phyloP scores from a whole-genome alignment of 2,888 invertebrate species.

The Leptopterna dolabrata region DNA sequence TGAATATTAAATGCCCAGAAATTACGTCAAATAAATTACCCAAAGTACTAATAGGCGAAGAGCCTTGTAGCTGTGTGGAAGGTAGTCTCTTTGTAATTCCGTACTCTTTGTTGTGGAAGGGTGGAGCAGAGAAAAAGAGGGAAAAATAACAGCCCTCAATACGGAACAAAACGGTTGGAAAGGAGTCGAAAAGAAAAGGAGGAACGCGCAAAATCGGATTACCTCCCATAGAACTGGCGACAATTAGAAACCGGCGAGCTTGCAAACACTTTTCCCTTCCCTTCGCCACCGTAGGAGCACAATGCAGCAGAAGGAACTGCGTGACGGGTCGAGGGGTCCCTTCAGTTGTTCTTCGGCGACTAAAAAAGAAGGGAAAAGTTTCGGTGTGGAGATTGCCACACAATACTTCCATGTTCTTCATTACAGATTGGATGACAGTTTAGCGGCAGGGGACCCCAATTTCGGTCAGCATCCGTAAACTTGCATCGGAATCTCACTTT shows the following conservation, averaged over 20 bases:
- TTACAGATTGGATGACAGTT: too few relatives aligned
- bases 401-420: too few relatives aligned
- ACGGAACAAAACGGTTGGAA: background rate
- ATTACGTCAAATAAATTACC: too few relatives aligned
- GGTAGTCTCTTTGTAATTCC: background rate
- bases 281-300: background rate
- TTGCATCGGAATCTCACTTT: too few relatives aligned
- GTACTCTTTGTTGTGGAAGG: background rate
- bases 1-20: too few relatives aligned
- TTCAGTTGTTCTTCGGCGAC: background rate
- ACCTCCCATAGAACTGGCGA: slow-evolving; percentile 29
- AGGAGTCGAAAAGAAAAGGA: slow-evolving; percentile 17
- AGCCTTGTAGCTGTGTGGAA: too few relatives aligned
- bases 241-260: slow-evolving; percentile 45
- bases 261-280: slow-evolving; percentile 26
- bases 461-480: too few relatives aligned
- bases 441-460: too few relatives aligned
- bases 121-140: background rate
- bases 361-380: too few relatives aligned
- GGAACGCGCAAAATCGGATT: slow-evolving; percentile 35
- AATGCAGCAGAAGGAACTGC: background rate
- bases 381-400: too few relatives aligned
- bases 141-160: background rate
- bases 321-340: background rate
- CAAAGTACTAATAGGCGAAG: too few relatives aligned